phyloP scores from a whole-genome alignment of 2,797 vertebrate genomes.

The Babyrousa celebensis region DNA sequence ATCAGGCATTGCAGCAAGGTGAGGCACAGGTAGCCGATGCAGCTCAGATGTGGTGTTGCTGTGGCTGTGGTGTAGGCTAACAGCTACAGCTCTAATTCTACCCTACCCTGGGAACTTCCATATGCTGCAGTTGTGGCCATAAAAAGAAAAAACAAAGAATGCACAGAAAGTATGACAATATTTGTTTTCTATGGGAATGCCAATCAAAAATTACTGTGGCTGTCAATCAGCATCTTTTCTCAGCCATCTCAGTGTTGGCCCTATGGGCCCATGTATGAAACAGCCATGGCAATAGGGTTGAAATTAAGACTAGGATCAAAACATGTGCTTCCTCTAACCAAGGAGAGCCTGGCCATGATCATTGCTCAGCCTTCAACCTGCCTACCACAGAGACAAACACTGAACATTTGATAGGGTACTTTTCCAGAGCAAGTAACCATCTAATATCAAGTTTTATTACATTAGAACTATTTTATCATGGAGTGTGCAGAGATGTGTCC shows the following conservation, averaged over 20 bases:
- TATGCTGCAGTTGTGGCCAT: no score
- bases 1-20: no score
- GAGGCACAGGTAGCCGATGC: no score
- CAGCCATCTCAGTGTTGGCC: background rate
- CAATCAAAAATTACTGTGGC: background rate
- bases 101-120: no score
- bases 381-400: background rate
- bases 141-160: background rate
- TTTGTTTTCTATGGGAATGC: background rate
- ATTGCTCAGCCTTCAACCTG: background rate
- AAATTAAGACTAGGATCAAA: background rate
- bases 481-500: background rate
- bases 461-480: background rate
- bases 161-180: background rate
- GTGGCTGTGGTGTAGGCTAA: no score
- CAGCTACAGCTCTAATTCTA: no score
- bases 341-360: background rate
- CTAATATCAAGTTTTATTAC: background rate
- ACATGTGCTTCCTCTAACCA: background rate
- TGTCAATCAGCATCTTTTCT: background rate
- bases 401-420: background rate
- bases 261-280: background rate
- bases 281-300: background rate
- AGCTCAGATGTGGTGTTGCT: no score
- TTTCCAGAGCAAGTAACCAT: background rate